These are phyloP conservation scores for Saguinus imperator DNA, from an alignment of 2,113 vertebrate genomes.

Conservation along the genomic window DNA sequence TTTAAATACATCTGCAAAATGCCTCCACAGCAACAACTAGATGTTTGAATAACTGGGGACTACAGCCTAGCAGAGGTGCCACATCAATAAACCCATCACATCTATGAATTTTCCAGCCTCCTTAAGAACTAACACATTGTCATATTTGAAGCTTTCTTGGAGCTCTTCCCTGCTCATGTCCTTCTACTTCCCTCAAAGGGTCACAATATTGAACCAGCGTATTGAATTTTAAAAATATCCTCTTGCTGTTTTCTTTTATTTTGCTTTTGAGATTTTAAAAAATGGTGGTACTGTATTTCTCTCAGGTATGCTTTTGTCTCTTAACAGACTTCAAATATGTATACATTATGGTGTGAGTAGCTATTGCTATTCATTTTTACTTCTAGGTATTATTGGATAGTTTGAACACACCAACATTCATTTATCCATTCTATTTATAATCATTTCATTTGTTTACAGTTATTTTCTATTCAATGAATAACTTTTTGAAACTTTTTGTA, in stretches of 20 bases:
- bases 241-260: background rate
- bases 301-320: background rate
- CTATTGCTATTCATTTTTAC: background rate
- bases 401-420: background rate
- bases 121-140: background rate
- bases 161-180: background rate
- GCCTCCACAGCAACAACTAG: background rate
- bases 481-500: background rate
- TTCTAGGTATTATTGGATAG: background rate
- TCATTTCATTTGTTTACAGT: background rate
- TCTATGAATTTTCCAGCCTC: background rate
- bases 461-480: background rate
- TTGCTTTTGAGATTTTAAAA: background rate
- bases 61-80: background rate
- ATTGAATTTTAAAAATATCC: background rate
- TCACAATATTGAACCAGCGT: background rate
- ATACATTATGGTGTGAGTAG: background rate
- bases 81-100: background rate
- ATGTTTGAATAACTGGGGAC: background rate
- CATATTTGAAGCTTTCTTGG: background rate
- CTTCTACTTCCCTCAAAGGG: background rate
- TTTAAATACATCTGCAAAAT: background rate
- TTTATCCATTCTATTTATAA: background rate
- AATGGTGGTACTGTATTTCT: background rate
- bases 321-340: background rate